These are phyloP conservation scores for Troilus luridus DNA, from an alignment of 2,888 invertebrate genomes.

Conservation along the genomic window DNA sequence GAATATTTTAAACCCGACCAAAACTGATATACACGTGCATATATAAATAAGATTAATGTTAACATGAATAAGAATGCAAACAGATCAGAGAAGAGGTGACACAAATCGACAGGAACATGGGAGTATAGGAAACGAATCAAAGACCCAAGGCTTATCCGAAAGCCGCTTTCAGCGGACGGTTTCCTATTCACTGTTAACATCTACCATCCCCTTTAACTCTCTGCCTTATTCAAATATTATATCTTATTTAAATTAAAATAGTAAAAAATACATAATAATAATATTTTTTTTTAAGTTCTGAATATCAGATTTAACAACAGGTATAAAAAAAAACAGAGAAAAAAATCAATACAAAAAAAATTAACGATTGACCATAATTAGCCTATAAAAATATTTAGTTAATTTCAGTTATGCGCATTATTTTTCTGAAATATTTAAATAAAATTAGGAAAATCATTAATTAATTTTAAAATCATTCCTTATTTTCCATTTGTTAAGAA, in stretches of 20 bases:
- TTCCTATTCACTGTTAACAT: constrained; percentile 28
- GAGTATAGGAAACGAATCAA: not conserved
- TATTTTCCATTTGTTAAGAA: not conserved
- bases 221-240: constrained; percentile 1
- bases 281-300: too few relatives aligned
- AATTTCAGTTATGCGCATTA: too few relatives aligned
- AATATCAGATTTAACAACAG: not conserved
- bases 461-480: not conserved
- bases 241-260: not conserved
- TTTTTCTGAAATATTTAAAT: not conserved
- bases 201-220: not conserved
- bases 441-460: not conserved
- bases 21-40: too few relatives aligned
- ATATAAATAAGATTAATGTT: not conserved
- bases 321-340: too few relatives aligned
- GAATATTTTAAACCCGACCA: too few relatives aligned
- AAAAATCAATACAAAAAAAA: too few relatives aligned
- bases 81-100: not conserved
- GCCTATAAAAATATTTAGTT: too few relatives aligned
- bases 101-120: constrained; percentile 25
- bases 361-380: too few relatives aligned
- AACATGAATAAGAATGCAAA: not conserved
- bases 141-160: constrained; percentile 11
- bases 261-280: not conserved
- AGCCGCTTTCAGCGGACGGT: constrained; percentile 18